Base-by-base conservation (phyloP, 2,113 vertebrate genomes). In the Nesoenas mayeri region DNA sequence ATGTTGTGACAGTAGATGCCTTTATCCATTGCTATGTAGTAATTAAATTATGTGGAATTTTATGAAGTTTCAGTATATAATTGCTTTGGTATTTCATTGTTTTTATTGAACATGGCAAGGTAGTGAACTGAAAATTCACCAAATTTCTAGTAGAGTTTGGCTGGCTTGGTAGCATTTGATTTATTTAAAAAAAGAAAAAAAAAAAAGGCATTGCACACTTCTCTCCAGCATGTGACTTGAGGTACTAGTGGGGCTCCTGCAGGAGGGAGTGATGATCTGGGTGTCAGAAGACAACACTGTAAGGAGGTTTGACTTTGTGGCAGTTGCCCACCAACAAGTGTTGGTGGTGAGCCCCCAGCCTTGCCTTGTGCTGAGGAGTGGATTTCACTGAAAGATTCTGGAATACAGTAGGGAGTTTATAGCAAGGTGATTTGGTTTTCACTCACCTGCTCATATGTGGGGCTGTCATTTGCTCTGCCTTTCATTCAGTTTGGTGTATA, bases 391-490 rank as follows among this genome's bases (percentile, higher is more conserved):
- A n/a, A 58, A 50, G n/a, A 22, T 25, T 54, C 42, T 10, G 10
- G 22, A 79, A 65, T 56, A 40, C 40, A 48, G 19, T 9, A 29
- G 47, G 57, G 16, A 53, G 38, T 36, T 47, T 42, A 28, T 17
- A 65, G 85, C 14, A 10, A 70, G 73, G 22, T 72, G 56, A 79
- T 81, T 94, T 73, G 60, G 89, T 95, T 79, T 88, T 25, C n/a
- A 20, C 74, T 92, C 53, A 57, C 34, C 25, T 54, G n/a, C n/a
- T 88, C 29, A 69, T 74, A 73, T 12, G 31, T 57, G 29, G 26
- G 34, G 32, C 70, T 93, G 32, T 67, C 18, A 60, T 89, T 96
- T 91, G 53, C 70, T 93, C 66, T 95, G 77, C n/a, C n/a, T 71
- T 86, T 51, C 50, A 19, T 88, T 92, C 20, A 65, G 20, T 51